Percentiles rank a stretch among this genome's conserved stretches.
Evolutionary conservation across 2,888 invertebrate genomes (phyloP).

Genomic region (Hypercompe scribonia): DNA sequence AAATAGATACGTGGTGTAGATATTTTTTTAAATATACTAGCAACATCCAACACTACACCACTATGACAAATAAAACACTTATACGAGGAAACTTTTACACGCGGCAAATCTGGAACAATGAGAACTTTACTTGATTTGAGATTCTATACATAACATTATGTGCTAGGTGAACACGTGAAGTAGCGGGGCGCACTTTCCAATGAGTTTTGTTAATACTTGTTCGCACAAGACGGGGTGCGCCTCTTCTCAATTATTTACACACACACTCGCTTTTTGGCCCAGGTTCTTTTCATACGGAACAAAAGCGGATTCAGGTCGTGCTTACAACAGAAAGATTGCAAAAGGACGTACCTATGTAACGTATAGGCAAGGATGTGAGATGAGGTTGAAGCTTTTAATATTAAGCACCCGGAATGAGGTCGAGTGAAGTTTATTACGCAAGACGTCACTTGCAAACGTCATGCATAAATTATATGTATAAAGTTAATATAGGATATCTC

Average conservation of each 20-base stretch:
- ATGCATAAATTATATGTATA: slow-evolving; percentile 47
- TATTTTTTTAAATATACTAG: background rate
- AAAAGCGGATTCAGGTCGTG: slow-evolving; percentile 81
- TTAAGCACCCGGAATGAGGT: slow-evolving; percentile 68
- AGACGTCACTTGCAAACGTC: slow-evolving; percentile 64
- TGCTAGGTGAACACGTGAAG: slow-evolving; percentile 41
- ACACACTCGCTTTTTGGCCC: slow-evolving; percentile 77
- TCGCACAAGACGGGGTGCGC: slow-evolving; percentile 65
- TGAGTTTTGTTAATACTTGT: slow-evolving; percentile 77
- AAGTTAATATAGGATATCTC: slow-evolving; percentile 25
- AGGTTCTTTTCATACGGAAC: slow-evolving; percentile 81
- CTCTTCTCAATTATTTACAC: slow-evolving; percentile 82
- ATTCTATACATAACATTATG: slow-evolving; percentile 44
- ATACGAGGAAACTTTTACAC: slow-evolving; percentile 25
- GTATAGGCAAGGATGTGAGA: slow-evolving; percentile 62
- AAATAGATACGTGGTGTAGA: background rate
- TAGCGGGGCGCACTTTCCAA: slow-evolving; percentile 60
- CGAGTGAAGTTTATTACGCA: slow-evolving; percentile 71
- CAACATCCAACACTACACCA: slow-evolving; percentile 1
- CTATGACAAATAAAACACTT: slow-evolving; percentile 4
- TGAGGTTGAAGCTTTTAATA: slow-evolving; percentile 79
- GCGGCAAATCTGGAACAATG: slow-evolving; percentile 36
- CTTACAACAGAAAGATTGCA: slow-evolving; percentile 83
- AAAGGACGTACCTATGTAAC: slow-evolving; percentile 67
- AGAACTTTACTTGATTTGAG: slow-evolving; percentile 37